phyloP scores from a whole-genome alignment of 2,888 invertebrate species.

The Drosophila trichaetosa region DNA sequence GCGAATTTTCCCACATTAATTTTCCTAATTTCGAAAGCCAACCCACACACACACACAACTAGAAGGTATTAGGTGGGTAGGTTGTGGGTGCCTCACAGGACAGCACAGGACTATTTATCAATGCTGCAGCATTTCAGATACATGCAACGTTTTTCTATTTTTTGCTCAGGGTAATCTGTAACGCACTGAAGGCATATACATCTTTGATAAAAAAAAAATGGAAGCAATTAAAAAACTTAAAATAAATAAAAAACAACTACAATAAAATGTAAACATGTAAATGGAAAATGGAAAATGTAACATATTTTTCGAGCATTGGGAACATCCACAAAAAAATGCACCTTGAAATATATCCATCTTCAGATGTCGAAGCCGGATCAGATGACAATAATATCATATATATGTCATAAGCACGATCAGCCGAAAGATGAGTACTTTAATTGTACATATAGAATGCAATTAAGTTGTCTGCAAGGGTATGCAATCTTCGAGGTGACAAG shows the following conservation, averaged over 20 bases:
- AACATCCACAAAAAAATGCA: not conserved
- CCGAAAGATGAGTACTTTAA: not conserved
- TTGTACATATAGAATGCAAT: not conserved
- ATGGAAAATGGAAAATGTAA: not conserved
- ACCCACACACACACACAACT: constrained; percentile 28
- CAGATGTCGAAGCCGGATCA: not conserved
- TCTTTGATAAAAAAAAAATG: not conserved
- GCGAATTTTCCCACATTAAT: constrained; percentile 79
- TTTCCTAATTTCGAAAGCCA: constrained; percentile 77
- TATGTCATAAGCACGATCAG: not conserved
- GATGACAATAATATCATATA: not conserved
- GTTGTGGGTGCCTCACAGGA: constrained; percentile 58
- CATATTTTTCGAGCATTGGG: not conserved
- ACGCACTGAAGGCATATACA: not conserved
- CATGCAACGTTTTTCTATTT: constrained; percentile 60
- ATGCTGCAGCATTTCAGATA: constrained; percentile 80
- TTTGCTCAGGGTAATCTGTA: not conserved
- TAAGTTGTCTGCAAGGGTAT: not conserved
- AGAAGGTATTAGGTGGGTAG: not conserved
- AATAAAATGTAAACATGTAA: not conserved
- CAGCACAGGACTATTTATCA: constrained; percentile 79
- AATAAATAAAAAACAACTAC: not conserved
- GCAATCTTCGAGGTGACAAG: not conserved
- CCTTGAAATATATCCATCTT: not conserved
- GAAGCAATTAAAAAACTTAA: not conserved